Evolutionary conservation across 1,140 invertebrate species (phyloP).

Genomic region (Aleiodes sp.): DNA sequence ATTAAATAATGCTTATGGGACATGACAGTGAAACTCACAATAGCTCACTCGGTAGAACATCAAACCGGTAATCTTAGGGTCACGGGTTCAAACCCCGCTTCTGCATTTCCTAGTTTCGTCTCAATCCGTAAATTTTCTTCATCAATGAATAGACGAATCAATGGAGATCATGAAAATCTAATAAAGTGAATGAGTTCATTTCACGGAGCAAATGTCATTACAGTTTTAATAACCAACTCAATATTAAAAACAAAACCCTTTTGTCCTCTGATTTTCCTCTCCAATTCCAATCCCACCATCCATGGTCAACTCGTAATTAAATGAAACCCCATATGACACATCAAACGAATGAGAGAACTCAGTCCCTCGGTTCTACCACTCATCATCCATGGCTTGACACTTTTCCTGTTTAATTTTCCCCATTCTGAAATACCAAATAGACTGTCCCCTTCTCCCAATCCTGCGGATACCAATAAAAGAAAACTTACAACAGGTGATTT

Average conservation of each 20-base stretch:
- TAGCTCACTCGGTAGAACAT: too few relatives aligned
- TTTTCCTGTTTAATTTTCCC: conserved; percentile 23
- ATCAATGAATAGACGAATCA: too few relatives aligned
- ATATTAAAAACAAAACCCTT: background rate
- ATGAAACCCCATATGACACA: conserved; percentile 39
- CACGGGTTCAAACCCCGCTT: too few relatives aligned
- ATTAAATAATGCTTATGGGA: too few relatives aligned
- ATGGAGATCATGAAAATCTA: too few relatives aligned
- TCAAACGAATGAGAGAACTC: conserved; percentile 32
- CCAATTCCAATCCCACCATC: background rate
- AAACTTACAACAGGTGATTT: conserved; percentile 23
- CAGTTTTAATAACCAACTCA: background rate
- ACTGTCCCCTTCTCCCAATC: background rate
- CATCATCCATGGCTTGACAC: conserved; percentile 2
- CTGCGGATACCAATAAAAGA: background rate
- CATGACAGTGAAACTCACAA: too few relatives aligned
- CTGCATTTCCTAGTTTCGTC: too few relatives aligned
- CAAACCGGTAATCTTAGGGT: too few relatives aligned
- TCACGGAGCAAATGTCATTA: too few relatives aligned
- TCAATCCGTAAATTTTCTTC: too few relatives aligned
- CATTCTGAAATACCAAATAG: background rate
- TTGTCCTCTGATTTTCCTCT: background rate
- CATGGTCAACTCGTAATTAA: conserved; percentile 33
- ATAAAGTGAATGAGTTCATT: too few relatives aligned
- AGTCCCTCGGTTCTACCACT: background rate